A percentile compares a stretch with the other conserved stretches of the same genome.
These are phyloP conservation scores for Sciurus carolinensis DNA, from an alignment of 2,797 vertebrate genomes.

Conservation along the genomic window DNA sequence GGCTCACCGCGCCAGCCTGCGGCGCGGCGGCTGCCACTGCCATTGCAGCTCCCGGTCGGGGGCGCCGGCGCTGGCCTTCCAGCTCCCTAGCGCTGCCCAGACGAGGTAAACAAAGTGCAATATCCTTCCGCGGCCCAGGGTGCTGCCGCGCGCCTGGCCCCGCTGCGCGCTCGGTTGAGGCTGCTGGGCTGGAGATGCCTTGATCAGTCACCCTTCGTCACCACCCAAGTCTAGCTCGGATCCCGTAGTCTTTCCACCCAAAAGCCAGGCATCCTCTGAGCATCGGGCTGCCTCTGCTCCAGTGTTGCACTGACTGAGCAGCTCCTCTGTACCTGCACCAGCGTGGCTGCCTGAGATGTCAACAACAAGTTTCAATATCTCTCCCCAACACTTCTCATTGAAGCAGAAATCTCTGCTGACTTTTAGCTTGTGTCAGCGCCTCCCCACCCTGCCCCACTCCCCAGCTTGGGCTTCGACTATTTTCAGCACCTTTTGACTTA, in stretches of 20 bases:
- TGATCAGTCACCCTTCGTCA: accelerated
- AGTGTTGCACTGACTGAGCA: not conserved
- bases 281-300: not conserved
- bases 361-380: not conserved
- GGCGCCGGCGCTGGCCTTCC: not conserved
- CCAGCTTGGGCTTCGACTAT: not conserved
- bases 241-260: not conserved
- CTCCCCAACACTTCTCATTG: not conserved
- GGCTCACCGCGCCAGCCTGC: conserved; percentile 81
- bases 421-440: not conserved
- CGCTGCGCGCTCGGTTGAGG: not conserved
- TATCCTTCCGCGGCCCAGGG: conserved; percentile 78
- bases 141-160: not conserved
- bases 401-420: not conserved
- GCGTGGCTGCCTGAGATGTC: not conserved
- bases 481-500: conserved; percentile 33
- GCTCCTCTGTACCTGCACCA: not conserved
- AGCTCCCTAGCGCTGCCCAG: conserved; percentile 55
- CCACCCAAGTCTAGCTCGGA: not conserved
- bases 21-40: conserved; percentile 20
- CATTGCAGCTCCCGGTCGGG: not conserved
- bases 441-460: not conserved
- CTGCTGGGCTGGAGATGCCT: not conserved
- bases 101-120: conserved; percentile 54
- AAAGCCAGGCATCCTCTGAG: not conserved